Evolutionary conservation across 2,797 vertebrate genomes (phyloP).

Genomic region (Hydrophis major): DNA sequence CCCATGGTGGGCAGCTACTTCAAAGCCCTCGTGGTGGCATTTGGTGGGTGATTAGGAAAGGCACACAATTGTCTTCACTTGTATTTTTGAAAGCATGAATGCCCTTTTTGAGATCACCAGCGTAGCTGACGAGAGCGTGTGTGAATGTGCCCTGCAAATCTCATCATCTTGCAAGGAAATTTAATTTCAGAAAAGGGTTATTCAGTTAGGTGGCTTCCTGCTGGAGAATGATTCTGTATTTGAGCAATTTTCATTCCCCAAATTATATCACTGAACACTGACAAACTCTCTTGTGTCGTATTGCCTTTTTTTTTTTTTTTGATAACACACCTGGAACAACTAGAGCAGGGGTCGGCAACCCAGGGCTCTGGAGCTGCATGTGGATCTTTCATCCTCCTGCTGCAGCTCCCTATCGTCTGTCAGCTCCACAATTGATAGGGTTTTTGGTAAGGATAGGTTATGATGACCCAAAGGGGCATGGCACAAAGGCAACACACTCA

Average conservation of each 20-base stretch:
- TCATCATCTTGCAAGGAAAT: background rate
- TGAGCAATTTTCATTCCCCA: background rate
- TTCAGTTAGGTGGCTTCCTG: background rate
- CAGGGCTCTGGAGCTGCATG: no score
- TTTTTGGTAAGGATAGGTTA: no score
- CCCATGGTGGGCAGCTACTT: background rate
- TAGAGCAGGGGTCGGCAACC: no score
- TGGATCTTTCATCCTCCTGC: no score
- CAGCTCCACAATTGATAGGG: no score
- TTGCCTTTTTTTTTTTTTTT: background rate
- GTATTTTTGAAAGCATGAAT: background rate
- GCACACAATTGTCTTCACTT: background rate
- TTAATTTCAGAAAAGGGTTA: conserved; percentile 1
- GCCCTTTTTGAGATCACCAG: background rate
- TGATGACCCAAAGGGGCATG: no score
- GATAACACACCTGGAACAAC: background rate
- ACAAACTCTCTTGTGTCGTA: fast-evolving
- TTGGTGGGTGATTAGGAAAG: background rate
- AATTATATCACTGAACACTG: background rate
- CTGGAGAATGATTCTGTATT: conserved; percentile 3
- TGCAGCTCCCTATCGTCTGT: no score
- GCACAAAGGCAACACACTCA: no score
- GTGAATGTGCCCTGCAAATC: background rate
- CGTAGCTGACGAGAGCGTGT: background rate
- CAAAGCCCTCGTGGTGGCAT: background rate